Base-by-base conservation (phyloP, 2,797 vertebrate genomes). In the Apodemus agrarius region DNA sequence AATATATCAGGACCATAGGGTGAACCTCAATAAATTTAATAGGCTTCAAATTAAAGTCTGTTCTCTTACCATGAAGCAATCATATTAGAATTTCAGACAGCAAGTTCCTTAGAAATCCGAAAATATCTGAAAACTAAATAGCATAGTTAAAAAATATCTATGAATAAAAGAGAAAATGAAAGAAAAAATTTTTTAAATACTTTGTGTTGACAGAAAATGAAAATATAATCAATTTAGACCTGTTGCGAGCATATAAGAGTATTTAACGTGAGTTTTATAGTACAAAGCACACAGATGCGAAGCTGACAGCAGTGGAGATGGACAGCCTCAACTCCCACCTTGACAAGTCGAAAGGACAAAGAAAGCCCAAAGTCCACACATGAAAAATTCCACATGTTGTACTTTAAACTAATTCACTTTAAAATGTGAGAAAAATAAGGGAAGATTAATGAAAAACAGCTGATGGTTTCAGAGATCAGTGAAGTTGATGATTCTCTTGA, bases 101-200 rank as follows among this genome's bases (percentile, higher is more conserved):
- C 78, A 92, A 84, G 8, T 34, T 85, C 88, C 49, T 96, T 82
- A 88, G 79, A 96, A 86, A 52, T 24, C 10, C 11, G 26, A 16
- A 49, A 72, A 92, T 96, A 87, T 82, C 81, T 85, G 16, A 14
- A 95, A 82, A 96, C 85, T 86, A 89, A 88, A 75, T 49, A 94
- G 29, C 2, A 75, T 0, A 52, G 6, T 84, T 79, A 80, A 96
- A 96, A 89, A 95, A 83, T 93, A 91, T 5, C 19, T 29, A 78
- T 63, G n/a, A 31, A 10, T 76, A 59, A 88, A 96, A 80, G 37
- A 69, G n/a, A 43, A 86, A 86, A 90, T 86, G 13, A 97, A 93
- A 79, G 85, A 8, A n/a, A 96, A 90, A 92, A 21, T 29, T 11
- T 76, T 79, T 81, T 83, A 85, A 52, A 8, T 75, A 57, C 59